Evolutionary conservation across 2,888 invertebrate genomes (phyloP).

Genomic region (Epirrita christyi): DNA sequence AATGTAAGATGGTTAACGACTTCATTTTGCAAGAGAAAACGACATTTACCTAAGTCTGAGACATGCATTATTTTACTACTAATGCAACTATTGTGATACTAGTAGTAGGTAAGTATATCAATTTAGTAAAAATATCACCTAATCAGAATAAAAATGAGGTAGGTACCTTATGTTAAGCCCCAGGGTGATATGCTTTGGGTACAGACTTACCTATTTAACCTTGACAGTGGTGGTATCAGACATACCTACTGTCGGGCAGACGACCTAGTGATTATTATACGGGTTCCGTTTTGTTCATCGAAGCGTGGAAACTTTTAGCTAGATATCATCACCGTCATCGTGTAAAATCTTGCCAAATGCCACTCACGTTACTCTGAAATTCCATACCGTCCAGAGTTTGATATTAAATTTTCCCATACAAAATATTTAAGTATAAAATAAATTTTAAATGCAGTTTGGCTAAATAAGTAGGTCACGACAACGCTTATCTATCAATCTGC

Average conservation of each 20-base stretch:
- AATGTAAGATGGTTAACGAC: no score
- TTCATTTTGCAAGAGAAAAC: no score
- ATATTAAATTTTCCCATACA: neutral
- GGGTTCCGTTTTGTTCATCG: neutral
- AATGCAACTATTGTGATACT: no score
- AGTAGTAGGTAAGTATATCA: no score
- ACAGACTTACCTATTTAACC: neutral
- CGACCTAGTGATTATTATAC: neutral
- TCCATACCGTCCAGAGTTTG: neutral
- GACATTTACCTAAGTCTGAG: no score
- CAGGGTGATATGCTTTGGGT: neutral
- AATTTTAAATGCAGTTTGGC: neutral
- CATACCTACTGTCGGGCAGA: neutral
- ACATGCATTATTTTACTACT: no score
- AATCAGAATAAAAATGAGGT: no score
- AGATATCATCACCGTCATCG: neutral
- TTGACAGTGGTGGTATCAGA: conserved; percentile 3
- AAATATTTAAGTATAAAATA: no score
- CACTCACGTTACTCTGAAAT: neutral
- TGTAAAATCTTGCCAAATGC: neutral
- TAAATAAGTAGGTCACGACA: conserved; percentile 1
- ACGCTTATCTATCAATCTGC: neutral
- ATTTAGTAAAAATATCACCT: no score
- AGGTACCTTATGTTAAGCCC: neutral
- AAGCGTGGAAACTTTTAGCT: neutral